These are phyloP conservation scores for Himalopsyche anomala DNA, from an alignment of 2,888 invertebrate species.

Conservation along the genomic window DNA sequence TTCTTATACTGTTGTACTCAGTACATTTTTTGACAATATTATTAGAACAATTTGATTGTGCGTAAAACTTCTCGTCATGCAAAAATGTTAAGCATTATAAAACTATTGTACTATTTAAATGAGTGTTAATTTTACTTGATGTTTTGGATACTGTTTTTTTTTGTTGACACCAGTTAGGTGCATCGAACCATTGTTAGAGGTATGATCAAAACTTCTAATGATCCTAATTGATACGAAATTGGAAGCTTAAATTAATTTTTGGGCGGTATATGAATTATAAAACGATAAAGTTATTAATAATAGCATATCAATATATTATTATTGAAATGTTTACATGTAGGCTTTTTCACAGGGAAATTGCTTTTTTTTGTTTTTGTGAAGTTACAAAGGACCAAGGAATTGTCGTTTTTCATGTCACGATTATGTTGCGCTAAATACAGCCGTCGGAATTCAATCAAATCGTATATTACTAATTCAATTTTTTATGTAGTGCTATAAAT, in stretches of 20 bases:
- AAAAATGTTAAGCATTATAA: background rate
- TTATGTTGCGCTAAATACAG: too few species aligned
- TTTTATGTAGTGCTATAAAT: too few species aligned
- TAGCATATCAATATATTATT: background rate
- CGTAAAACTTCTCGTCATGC: background rate
- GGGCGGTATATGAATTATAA: constrained; percentile 1
- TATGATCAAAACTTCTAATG: background rate
- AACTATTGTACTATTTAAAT: background rate
- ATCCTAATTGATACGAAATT: background rate
- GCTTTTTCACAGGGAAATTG: background rate
- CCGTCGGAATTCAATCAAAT: too few species aligned
- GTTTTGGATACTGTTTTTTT: constrained; percentile 3
- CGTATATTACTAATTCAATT: too few species aligned
- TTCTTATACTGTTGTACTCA: background rate
- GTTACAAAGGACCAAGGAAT: background rate
- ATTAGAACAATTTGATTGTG: background rate
- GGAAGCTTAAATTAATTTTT: background rate
- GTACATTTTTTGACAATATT: constrained; percentile 1
- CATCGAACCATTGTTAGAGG: constrained; percentile 19
- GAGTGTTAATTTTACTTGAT: constrained; percentile 7
- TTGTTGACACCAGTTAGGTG: background rate
- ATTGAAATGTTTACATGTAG: background rate
- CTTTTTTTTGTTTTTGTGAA: background rate
- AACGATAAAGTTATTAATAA: background rate
- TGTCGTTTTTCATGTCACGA: background rate